phyloP scores from a whole-genome alignment of 2,113 vertebrate species.

The Python bivittatus region DNA sequence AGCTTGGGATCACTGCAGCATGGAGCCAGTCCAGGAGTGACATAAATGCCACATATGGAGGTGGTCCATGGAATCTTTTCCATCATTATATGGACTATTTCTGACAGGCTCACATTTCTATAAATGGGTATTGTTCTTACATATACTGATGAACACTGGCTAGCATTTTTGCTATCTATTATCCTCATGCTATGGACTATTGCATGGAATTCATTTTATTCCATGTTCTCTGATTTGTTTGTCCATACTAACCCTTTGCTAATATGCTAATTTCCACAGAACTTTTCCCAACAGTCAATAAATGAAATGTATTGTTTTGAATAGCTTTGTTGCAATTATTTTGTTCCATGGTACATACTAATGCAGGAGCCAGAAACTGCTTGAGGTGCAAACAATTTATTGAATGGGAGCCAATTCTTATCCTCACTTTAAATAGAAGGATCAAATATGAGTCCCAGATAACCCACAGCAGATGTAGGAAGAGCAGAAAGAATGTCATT shows the following conservation, averaged over 20 bases:
- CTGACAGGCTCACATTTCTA: neutral
- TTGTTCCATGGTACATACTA: constrained; percentile 45
- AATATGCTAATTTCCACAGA: constrained; percentile 40
- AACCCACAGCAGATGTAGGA: constrained; percentile 59
- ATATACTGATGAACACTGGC: constrained; percentile 18
- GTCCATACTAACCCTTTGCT: neutral
- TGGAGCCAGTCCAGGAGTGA: neutral
- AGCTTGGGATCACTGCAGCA: neutral
- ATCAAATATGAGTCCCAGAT: constrained; percentile 62
- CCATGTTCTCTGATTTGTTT: constrained; percentile 13
- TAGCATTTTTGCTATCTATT: constrained; percentile 16
- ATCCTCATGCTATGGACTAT: neutral
- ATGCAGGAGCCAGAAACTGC: constrained; percentile 44
- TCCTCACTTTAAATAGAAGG: constrained; percentile 62
- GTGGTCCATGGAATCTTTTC: neutral
- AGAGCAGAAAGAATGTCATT: constrained; percentile 63
- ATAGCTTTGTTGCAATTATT: constrained; percentile 30
- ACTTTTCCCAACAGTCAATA: constrained; percentile 35
- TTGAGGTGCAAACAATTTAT: constrained; percentile 43
- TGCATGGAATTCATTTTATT: constrained; percentile 5
- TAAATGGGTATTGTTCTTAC: constrained; percentile 24
- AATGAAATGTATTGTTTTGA: constrained; percentile 30
- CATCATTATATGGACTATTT: neutral
- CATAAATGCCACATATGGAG: neutral
- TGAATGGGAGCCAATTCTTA: constrained; percentile 61